A percentile compares a stretch with the other conserved stretches of the same genome.
Evolutionary conservation across 2,113 vertebrate genomes (phyloP).

Genomic region (Xenopus borealis): DNA sequence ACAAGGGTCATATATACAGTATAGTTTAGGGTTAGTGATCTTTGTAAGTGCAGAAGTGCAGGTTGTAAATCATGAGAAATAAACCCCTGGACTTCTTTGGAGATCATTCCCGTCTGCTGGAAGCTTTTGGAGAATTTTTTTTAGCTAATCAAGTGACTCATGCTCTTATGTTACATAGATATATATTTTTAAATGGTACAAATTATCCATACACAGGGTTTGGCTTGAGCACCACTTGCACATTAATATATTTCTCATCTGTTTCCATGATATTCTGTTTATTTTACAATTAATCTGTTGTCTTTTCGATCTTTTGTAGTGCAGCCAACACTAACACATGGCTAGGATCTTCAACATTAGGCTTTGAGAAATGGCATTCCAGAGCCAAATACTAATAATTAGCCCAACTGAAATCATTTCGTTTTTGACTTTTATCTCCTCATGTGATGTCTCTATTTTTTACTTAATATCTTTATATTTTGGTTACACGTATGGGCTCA

Average conservation of each 20-base stretch:
- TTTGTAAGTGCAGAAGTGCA: no score
- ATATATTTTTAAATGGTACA: no score
- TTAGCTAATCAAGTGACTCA: background rate
- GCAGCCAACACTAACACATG: slow-evolving; percentile 19
- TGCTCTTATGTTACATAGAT: background rate
- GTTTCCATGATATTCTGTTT: slow-evolving; percentile 2
- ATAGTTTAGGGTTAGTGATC: no score
- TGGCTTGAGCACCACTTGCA: background rate
- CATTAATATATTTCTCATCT: background rate
- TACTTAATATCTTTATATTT: no score
- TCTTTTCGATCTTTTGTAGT: background rate
- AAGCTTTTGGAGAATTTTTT: background rate
- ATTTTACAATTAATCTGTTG: slow-evolving; percentile 7
- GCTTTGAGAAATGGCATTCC: background rate
- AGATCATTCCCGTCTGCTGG: slow-evolving; percentile 23
- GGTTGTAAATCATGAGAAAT: background rate
- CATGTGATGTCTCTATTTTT: no score
- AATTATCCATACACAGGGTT: background rate
- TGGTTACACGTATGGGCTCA: no score
- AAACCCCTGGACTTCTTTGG: background rate
- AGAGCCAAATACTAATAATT: no score
- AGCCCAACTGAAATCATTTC: no score
- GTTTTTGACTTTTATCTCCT: no score
- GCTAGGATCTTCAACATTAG: background rate
- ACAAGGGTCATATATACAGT: no score